Percentiles rank a stretch among this genome's conserved stretches.
Evolutionary conservation across 2,888 invertebrate genomes (phyloP).

Genomic region (Silvanus unidentatus): DNA sequence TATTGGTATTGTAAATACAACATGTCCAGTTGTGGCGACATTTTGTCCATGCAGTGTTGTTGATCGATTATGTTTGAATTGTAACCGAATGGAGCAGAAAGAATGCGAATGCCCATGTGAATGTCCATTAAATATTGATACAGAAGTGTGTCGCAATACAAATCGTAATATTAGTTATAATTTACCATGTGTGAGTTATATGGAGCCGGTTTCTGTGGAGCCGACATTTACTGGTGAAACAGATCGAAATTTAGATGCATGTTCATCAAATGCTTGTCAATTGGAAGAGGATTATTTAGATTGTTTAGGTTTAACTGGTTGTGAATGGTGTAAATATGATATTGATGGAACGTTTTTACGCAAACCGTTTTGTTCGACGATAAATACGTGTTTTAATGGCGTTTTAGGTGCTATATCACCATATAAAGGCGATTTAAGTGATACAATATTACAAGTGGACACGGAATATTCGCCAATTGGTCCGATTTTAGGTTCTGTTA

Average conservation of each 20-base stretch:
- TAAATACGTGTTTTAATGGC: conserved; percentile 80
- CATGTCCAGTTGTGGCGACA: conserved; percentile 65
- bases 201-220: conserved; percentile 23
- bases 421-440: conserved; percentile 66
- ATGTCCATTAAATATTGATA: conserved; percentile 53
- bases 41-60: conserved; percentile 92
- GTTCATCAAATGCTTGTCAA: conserved; percentile 65
- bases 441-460: conserved; percentile 38
- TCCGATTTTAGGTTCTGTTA: conserved; percentile 79
- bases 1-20: conserved; percentile 81
- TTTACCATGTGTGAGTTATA: conserved; percentile 34
- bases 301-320: conserved; percentile 70
- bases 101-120: conserved; percentile 96
- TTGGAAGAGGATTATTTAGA: conserved; percentile 56
- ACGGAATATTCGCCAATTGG: conserved; percentile 71
- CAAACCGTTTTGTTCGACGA: conserved; percentile 73
- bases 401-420: conserved; percentile 77
- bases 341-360: conserved; percentile 66
- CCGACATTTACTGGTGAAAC: conserved; percentile 24
- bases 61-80: conserved; percentile 83
- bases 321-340: conserved; percentile 87
- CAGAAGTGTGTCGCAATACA: conserved; percentile 32
- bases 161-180: conserved; percentile 32
- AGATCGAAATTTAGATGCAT: conserved; percentile 49
- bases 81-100: conserved; percentile 88